Evolutionary conservation across 37 sponge, comb jelly and placozoan genomes (phyloP).

Genomic region (Chondrosia reniformis): DNA sequence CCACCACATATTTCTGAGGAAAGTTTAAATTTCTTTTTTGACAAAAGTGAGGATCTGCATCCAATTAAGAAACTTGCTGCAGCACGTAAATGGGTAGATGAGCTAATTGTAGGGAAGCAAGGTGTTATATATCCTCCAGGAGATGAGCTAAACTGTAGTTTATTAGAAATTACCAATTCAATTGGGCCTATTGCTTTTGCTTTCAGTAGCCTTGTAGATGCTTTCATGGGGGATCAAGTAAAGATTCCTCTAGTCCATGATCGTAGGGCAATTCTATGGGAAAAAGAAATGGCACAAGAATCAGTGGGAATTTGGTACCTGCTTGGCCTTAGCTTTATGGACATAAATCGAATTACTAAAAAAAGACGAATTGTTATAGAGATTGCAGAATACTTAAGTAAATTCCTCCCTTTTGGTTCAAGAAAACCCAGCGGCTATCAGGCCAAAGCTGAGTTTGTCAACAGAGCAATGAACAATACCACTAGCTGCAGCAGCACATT

Average conservation of each 20-base stretch:
- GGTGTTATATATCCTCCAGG: not conserved
- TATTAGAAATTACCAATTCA: not conserved
- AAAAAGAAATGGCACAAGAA: not conserved
- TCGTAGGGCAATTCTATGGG: constrained; percentile 20
- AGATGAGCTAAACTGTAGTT: not conserved
- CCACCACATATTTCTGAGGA: too few relatives aligned
- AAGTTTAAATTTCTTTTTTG: too few relatives aligned
- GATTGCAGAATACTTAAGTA: not conserved
- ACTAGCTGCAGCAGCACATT: constrained; percentile 5
- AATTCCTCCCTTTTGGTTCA: not conserved
- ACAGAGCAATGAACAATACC: not conserved
- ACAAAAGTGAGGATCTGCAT: too few relatives aligned
- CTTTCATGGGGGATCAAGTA: constrained; percentile 68
- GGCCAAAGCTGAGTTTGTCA: constrained; percentile 15
- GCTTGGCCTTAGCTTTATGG: constrained; percentile 4
- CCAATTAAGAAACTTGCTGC: not conserved
- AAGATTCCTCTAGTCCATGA: constrained; percentile 50
- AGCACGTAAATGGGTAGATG: not conserved
- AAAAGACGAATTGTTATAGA: not conserved
- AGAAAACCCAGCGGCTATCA: not conserved
- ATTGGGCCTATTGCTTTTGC: not conserved
- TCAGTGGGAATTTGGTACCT: constrained; percentile 15
- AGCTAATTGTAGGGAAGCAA: not conserved
- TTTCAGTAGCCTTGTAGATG: constrained; percentile 27
- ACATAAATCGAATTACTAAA: not conserved